Conservation (phyloP, 2,888 invertebrate genomes). For the Deilephila elpenor region DNA sequence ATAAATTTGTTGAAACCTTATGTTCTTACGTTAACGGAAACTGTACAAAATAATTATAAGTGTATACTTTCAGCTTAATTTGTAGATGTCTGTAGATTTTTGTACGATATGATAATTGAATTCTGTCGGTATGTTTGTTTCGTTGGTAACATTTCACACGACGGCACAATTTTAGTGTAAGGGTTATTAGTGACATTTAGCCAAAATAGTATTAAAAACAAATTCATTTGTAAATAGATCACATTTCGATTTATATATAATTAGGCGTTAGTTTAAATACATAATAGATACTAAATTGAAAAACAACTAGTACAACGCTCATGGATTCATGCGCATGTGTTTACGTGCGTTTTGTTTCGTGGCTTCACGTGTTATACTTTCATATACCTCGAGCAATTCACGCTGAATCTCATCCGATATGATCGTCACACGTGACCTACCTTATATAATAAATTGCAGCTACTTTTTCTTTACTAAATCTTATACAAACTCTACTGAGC, state of each 20-base stretch:
- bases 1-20: slow-evolving; percentile 62
- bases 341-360: slow-evolving; percentile 3
- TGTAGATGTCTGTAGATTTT: slow-evolving; percentile 69
- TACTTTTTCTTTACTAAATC: too few relatives aligned
- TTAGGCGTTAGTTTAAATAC: slow-evolving; percentile 65
- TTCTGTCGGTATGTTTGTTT: slow-evolving; percentile 49
- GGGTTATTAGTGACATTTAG: slow-evolving; percentile 81
- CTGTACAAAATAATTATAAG: slow-evolving; percentile 80
- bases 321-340: slow-evolving; percentile 59
- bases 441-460: too few relatives aligned
- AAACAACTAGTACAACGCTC: slow-evolving; percentile 68
- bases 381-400: not conserved
- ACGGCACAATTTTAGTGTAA: slow-evolving; percentile 81
- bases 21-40: slow-evolving; percentile 65
- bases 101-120: slow-evolving; percentile 41
- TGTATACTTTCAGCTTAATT: slow-evolving; percentile 60
- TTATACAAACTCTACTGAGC: too few relatives aligned
- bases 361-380: not conserved
- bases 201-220: slow-evolving; percentile 76
- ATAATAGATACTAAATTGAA: slow-evolving; percentile 66
- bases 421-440: not conserved
- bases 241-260: slow-evolving; percentile 69
- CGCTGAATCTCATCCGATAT: not conserved
- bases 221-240: slow-evolving; percentile 76
- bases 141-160: slow-evolving; percentile 58